Conservation (phyloP, 2,797 vertebrate genomes). For the Pogonophryne albipinna region DNA sequence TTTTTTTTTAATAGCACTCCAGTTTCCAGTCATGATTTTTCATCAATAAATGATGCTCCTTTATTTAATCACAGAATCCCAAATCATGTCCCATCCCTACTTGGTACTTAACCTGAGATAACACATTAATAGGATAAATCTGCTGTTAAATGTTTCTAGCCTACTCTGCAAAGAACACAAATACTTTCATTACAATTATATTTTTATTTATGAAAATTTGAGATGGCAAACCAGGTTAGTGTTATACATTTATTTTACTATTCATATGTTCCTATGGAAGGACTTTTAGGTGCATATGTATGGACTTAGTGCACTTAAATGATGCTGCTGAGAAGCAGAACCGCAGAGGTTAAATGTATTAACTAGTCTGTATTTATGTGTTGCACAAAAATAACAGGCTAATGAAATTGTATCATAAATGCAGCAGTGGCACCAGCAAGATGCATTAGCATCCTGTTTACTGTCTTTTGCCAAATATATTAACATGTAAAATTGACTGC, state of each 20-base stretch:
- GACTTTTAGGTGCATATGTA: neutral
- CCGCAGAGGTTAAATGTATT: neutral
- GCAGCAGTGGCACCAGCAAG: neutral
- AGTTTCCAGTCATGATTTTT: too few relatives aligned
- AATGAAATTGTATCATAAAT: neutral
- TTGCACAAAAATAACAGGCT: neutral
- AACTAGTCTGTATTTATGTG: neutral
- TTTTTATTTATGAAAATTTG: neutral
- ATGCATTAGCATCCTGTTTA: neutral
- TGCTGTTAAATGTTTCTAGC: slow-evolving; percentile 2
- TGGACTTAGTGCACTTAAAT: neutral
- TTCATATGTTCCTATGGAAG: neutral
- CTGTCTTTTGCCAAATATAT: too few relatives aligned
- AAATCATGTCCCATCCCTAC: too few relatives aligned
- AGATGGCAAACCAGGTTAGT: neutral
- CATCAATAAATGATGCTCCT: too few relatives aligned
- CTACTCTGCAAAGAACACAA: slow-evolving; percentile 5
- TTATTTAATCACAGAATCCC: too few relatives aligned
- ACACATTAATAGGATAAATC: slow-evolving; percentile 31
- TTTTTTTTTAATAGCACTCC: too few relatives aligned
- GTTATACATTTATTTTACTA: neutral
- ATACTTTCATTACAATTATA: slow-evolving; percentile 14
- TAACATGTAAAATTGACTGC: neutral
- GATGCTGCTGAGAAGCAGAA: neutral
- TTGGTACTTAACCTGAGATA: slow-evolving; percentile 6